These are phyloP conservation scores for Ispidina lecontei DNA, from an alignment of 2,797 vertebrate species.

Conservation along the genomic window DNA sequence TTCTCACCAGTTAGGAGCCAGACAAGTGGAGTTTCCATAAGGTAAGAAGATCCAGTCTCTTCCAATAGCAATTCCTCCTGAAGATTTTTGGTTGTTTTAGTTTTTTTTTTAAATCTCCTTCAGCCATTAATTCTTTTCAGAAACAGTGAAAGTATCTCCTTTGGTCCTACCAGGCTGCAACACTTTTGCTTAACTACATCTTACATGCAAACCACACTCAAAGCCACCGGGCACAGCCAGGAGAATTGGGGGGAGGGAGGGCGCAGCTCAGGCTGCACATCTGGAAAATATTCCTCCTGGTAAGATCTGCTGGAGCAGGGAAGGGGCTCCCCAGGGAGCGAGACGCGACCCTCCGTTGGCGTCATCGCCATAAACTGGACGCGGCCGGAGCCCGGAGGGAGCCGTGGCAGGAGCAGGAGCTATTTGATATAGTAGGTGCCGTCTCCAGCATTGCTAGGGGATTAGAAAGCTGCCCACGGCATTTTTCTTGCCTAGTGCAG, in stretches of 20 bases:
- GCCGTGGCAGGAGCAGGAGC: background rate
- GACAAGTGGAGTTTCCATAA: rapidly evolving
- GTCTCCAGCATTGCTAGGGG: background rate
- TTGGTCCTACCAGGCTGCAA: background rate
- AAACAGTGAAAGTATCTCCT: background rate
- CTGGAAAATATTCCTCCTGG: slow-evolving; percentile 43
- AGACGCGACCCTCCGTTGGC: background rate
- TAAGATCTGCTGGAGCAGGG: background rate
- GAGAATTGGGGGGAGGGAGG: background rate
- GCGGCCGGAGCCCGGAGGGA: background rate
- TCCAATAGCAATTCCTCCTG: background rate
- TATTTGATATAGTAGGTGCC: background rate
- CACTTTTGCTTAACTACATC: background rate
- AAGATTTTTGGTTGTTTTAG: background rate
- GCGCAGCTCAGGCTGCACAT: background rate
- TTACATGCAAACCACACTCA: background rate
- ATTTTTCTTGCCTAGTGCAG: background rate
- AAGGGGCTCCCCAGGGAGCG: background rate
- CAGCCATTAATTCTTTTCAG: background rate
- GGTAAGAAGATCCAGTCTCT: background rate
- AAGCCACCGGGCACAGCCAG: background rate
- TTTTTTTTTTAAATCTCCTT: background rate
- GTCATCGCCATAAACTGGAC: rapidly evolving
- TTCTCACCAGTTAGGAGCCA: background rate
- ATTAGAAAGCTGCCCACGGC: background rate